These are phyloP conservation scores for Alethe castanea DNA, from an alignment of 2,113 vertebrate species.

Conservation along the genomic window DNA sequence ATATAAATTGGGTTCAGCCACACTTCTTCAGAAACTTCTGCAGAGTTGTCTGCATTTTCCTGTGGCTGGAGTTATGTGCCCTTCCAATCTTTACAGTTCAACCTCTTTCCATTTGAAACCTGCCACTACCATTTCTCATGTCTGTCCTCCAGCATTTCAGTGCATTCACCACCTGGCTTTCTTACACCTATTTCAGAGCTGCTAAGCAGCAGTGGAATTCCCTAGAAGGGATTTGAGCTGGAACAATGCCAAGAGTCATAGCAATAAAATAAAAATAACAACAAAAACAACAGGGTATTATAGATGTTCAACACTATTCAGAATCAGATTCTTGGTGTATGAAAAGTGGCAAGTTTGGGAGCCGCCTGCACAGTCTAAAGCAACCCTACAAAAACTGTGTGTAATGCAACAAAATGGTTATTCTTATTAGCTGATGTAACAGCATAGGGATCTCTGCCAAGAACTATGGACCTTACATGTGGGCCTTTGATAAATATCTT, in stretches of 20 bases:
- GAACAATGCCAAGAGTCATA: not conserved
- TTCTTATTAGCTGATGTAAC: constrained; percentile 59
- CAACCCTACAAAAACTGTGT: not conserved
- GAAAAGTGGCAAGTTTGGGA: not conserved
- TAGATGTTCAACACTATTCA: not conserved
- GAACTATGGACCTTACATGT: constrained; percentile 47
- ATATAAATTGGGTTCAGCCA: not conserved
- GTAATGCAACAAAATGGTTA: constrained; percentile 48
- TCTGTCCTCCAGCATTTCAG: not conserved
- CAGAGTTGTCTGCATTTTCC: not conserved
- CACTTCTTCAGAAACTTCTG: not conserved
- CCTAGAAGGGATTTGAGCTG: not conserved
- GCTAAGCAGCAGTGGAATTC: constrained; percentile 15
- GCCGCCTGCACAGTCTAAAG: not conserved
- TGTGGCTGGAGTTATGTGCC: not conserved
- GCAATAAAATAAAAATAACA: constrained; percentile 42
- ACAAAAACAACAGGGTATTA: not conserved
- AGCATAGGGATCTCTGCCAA: constrained; percentile 23
- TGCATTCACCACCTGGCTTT: not conserved
- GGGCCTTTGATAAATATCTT: constrained; percentile 60
- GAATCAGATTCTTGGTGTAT: not conserved
- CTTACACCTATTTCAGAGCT: not conserved
- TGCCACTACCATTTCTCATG: not conserved
- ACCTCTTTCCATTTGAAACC: not conserved
- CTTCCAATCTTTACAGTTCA: not conserved